Evolutionary conservation across 2,113 vertebrate genomes (phyloP), one percentile per base, ranked within the genome.

Genomic region (Cervus canadensis): DNA sequence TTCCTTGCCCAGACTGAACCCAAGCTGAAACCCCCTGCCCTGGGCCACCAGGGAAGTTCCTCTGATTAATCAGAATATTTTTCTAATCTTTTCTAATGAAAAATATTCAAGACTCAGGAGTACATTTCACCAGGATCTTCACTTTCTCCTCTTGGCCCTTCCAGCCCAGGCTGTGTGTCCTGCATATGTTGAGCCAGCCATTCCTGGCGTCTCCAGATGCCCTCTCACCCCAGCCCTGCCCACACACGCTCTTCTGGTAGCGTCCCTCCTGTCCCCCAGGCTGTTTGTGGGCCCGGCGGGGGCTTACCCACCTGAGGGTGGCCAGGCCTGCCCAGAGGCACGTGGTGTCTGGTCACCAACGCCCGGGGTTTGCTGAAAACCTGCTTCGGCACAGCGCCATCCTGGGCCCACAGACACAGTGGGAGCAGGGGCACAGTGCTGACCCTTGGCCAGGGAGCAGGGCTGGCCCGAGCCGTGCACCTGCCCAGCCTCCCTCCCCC

Each of bases 261-360:
- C 1, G 0, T 50, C 36, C 28, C 12, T 4, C 15, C 43, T 33
- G 33, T 50, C n/a, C 57, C 11, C 8, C 0, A 10, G 2, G 1
- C 25, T 17, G 30, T 33, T 7, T 0, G 10, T n/a, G 40, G 9
- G 28, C 57, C 33, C 10, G 26, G 5, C 40, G 54, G 40, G n/a
- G 5, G 15, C 40, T 59, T 2, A 28, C 5, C 6, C 28, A 17
- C 30, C 15, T 13, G 33, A 67, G 83, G 48, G 23, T 33, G 45
- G 59, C 12, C 45, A n/a, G 6, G 59, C 36, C 81, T 43, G 64
- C 45, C 56, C 56, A 50, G 33, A 78, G 71, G 81, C 76, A 81
- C 14, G 21, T 40, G 36, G n/a, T 23, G 28, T 23, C 76, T n/a
- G 28, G 25, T 59, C 50, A 76, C 23, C 13, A 28, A 7, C 40